A percentile compares a stretch with the other conserved stretches of the same genome.
Conservation (phyloP, 1,140 invertebrate genomes). For the Drosophila ananassae region DNA sequence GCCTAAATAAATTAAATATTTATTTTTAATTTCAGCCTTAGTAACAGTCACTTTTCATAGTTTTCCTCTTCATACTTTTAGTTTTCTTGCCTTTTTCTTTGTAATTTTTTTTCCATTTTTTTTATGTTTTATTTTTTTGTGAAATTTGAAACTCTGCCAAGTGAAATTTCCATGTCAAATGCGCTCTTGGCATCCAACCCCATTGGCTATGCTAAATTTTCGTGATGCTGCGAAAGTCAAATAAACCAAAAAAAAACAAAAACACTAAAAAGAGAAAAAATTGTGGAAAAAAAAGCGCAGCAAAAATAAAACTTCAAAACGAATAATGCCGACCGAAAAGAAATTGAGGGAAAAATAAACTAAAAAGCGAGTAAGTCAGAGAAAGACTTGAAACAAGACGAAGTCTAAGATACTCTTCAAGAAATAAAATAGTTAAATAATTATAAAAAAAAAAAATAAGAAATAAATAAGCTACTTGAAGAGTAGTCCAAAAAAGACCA, state of each 20-base stretch:
- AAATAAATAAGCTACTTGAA: neutral
- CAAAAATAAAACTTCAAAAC: conserved; percentile 54
- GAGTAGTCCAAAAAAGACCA: conserved; percentile 22
- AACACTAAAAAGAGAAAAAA: conserved; percentile 22
- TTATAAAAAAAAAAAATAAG: conserved; percentile 26
- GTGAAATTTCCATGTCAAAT: conserved; percentile 69
- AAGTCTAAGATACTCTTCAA: neutral
- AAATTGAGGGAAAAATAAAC: conserved; percentile 41
- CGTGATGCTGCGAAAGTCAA: conserved; percentile 74
- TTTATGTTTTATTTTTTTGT: neutral
- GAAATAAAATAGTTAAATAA: neutral
- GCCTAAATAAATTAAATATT: conserved; percentile 19
- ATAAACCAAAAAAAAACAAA: conserved; percentile 37
- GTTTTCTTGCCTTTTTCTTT: conserved; percentile 4
- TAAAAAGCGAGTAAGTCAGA: neutral
- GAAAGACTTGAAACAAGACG: neutral
- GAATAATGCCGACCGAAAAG: conserved; percentile 59
- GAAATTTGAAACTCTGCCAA: conserved; percentile 30
- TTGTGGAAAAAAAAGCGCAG: neutral
- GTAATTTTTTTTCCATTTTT: neutral
- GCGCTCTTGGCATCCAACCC: conserved; percentile 49
- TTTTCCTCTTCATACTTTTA: neutral
- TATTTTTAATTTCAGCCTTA: neutral
- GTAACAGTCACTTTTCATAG: conserved; percentile 1
- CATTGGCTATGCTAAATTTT: conserved; percentile 72